A percentile compares a stretch with the other conserved stretches of the same genome.
phyloP scores from a whole-genome alignment of 1,140 invertebrate genomes.

The Oreohelix idahoensis region DNA sequence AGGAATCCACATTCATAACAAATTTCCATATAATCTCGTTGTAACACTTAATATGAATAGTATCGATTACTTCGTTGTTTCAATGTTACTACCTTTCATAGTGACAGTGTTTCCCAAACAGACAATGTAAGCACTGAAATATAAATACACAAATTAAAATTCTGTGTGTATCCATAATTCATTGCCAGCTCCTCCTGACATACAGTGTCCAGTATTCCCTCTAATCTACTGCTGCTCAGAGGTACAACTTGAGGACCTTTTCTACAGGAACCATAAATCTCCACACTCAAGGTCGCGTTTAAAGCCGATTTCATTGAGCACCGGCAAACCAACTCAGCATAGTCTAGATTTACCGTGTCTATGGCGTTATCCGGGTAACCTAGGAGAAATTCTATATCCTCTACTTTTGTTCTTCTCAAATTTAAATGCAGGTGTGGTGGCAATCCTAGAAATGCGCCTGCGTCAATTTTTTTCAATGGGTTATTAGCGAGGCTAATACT shows the following conservation, averaged over 20 bases:
- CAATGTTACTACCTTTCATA: not conserved
- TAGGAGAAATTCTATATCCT: constrained; percentile 27
- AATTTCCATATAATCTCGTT: no score
- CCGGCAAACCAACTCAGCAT: constrained; percentile 4
- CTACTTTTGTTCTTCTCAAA: constrained; percentile 18
- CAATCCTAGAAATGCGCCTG: constrained; percentile 16
- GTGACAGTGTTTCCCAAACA: not conserved
- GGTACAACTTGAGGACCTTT: not conserved
- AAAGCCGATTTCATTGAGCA: constrained; percentile 31
- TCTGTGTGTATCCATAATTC: not conserved
- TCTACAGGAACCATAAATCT: constrained; percentile 17
- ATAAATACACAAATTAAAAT: not conserved
- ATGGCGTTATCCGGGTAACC: constrained; percentile 28
- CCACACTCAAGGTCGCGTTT: constrained; percentile 19
- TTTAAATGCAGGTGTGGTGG: constrained; percentile 6
- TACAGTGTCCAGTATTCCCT: constrained; percentile 11
- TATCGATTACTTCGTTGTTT: no score
- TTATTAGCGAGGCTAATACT: constrained; percentile 24
- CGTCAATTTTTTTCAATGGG: constrained; percentile 13
- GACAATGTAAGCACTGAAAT: not conserved
- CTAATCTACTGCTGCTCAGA: constrained; percentile 16
- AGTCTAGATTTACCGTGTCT: constrained; percentile 32
- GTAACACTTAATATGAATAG: no score
- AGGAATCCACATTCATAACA: no score
- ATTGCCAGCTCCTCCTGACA: constrained; percentile 20